Percentiles rank a stretch among this genome's conserved stretches.
Evolutionary conservation across 2,888 invertebrate species (phyloP).

Genomic region (Chloromyia formosa): DNA sequence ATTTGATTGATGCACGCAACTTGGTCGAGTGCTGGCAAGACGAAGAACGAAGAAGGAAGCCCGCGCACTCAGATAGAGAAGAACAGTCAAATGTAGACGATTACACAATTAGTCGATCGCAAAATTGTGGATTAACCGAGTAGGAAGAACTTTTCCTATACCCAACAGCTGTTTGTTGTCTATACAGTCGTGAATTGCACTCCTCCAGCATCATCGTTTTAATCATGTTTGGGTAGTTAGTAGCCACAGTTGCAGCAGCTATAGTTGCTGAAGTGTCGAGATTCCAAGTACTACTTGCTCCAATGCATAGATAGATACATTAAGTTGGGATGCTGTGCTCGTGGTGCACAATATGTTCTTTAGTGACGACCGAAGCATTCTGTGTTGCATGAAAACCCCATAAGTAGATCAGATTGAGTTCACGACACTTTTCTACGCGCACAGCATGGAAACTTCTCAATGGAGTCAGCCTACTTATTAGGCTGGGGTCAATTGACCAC

Average conservation of each 20-base stretch:
- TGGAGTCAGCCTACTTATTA: conserved; percentile 40
- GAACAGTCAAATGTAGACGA: conserved; percentile 43
- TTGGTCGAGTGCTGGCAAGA: conserved; percentile 15
- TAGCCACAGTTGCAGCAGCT: not conserved
- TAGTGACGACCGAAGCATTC: conserved; percentile 7
- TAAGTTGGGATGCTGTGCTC: too few relatives aligned
- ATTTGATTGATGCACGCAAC: conserved; percentile 50
- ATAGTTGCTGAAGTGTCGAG: too few relatives aligned
- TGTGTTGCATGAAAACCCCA: not conserved
- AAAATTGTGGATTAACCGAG: conserved; percentile 7
- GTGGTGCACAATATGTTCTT: conserved; percentile 7
- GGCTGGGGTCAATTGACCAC: conserved; percentile 62
- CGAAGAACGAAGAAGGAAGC: conserved; percentile 27
- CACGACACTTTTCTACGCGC: conserved; percentile 27
- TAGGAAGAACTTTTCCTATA: conserved; percentile 20
- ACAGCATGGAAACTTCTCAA: conserved; percentile 25
- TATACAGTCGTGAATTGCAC: too few relatives aligned
- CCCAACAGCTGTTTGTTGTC: conserved; percentile 40
- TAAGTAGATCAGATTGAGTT: conserved; percentile 41
- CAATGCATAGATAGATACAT: too few relatives aligned
- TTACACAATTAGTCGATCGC: conserved; percentile 48
- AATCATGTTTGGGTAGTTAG: not conserved
- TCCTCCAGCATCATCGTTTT: too few relatives aligned
- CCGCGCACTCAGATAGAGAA: not conserved
- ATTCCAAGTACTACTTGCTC: too few relatives aligned